Evolutionary conservation across 1,140 invertebrate species (phyloP), one percentile per base, ranked within the genome.

Genomic region (Rhynchophorus ferrugineus): DNA sequence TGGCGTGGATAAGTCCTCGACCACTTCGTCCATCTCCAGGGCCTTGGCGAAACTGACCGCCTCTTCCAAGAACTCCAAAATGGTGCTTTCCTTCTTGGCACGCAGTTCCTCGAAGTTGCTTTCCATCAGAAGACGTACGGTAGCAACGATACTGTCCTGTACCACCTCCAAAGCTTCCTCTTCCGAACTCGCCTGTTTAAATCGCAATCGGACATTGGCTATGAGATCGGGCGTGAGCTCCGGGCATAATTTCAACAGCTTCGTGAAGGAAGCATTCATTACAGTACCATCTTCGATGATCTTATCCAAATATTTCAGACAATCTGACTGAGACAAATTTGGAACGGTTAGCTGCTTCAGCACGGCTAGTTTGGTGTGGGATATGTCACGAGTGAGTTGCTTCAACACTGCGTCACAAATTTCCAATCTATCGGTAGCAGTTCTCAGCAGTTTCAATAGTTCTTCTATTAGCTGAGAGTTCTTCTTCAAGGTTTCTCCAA

Each of bases 41-140:
- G 84, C 79, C 67, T 75, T 79, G 0, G 85, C 85, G 2, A 88
- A 71, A 16, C 81, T 82, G 1, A 83, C 71, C 0, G 85, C 84
- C 67, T 88, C 83, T n/a, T 52, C 47, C 9, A 62, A 52, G 18
- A 78, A 65, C 53, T 74, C 69, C 57, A 74, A 74, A 16, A 57
- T 19, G 1, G 33, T 53, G 17, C 38, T 49, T 43, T 43, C 38
- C 35, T 54, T 56, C 17, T 44, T 58, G 14, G 3, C 18, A 13
- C 54, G 24, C 16, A 54, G 18, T 19, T 51, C 48, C 3, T 51
- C 35, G 5, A 61, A 49, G n/a, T 60, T 56, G 8, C 47, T 46
- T 17, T 54, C 42, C 54, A 58, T 56, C 9, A 54, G 37, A 21
- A 22, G 38, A 49, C 61, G 61, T 2, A 60, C 59, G 9, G 67